A percentile compares a stretch with the other conserved stretches of the same genome.
Evolutionary conservation across 53 echinoderm and acorn worm species (phyloP).

Genomic region (Crossaster papposus): DNA sequence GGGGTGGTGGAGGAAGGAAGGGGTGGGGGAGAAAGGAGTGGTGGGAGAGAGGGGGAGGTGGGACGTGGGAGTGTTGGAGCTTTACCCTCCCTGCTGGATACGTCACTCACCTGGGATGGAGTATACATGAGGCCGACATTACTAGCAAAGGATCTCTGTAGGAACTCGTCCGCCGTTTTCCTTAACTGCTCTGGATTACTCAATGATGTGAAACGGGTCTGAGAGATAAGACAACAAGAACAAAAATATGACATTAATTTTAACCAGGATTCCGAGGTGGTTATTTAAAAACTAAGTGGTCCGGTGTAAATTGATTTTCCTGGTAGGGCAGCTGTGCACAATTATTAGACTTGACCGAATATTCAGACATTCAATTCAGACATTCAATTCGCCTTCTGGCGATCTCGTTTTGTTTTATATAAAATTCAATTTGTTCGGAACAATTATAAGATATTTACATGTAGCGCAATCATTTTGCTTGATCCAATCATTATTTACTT

Average conservation of each 20-base stretch:
- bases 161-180: conserved; percentile 88
- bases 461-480: too few relatives aligned
- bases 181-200: conserved; percentile 86
- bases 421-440: too few relatives aligned
- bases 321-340: background rate
- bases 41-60: too few relatives aligned
- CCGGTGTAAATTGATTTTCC: background rate
- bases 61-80: too few relatives aligned
- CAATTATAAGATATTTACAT: too few relatives aligned
- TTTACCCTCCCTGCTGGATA: background rate
- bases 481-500: too few relatives aligned
- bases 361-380: background rate
- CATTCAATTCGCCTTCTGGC: too few relatives aligned
- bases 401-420: too few relatives aligned
- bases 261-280: too few relatives aligned
- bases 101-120: conserved; percentile 86
- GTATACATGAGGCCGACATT: conserved; percentile 80
- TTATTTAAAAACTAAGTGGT: too few relatives aligned
- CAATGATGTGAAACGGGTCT: conserved; percentile 86
- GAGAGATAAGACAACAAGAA: background rate
- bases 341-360: background rate
- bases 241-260: background rate
- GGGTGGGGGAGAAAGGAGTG: too few relatives aligned
- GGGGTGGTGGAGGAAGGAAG: too few relatives aligned
- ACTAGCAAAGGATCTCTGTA: conserved; percentile 82